Conservation (phyloP, 2,113 vertebrate species). For the Grus americana region DNA sequence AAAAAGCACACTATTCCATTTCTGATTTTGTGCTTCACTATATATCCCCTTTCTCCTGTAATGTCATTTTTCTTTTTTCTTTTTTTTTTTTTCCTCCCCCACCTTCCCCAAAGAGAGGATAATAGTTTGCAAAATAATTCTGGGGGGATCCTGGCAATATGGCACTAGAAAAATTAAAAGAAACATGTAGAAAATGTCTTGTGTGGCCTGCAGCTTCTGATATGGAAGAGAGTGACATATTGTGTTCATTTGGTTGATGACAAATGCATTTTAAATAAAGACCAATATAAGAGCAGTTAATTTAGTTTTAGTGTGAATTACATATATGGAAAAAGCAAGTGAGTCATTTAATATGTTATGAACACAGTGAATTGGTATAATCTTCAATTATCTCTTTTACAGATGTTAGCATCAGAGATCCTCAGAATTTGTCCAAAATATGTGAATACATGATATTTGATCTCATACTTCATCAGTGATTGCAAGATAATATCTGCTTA, state of each 20-base stretch:
- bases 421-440: neutral
- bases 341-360: neutral
- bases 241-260: neutral
- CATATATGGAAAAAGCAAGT: neutral
- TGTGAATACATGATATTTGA: neutral
- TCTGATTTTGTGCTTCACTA: neutral
- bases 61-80: too few relatives aligned
- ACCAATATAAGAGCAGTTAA: neutral
- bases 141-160: neutral
- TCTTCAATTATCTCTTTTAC: neutral
- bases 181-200: neutral
- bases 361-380: neutral
- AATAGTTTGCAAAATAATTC: neutral
- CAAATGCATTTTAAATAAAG: neutral
- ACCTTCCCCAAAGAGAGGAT: too few relatives aligned
- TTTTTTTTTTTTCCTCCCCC: neutral
- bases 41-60: rapidly evolving
- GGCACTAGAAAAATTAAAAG: neutral
- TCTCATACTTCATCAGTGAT: neutral
- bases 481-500: neutral
- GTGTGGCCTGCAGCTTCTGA: neutral
- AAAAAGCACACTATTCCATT: neutral
- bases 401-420: neutral
- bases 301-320: neutral
- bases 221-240: rapidly evolving